Percentiles rank a stretch among this genome's conserved stretches.
phyloP scores from a whole-genome alignment of 1,140 invertebrate species.

The Drosophila prosaltans region DNA sequence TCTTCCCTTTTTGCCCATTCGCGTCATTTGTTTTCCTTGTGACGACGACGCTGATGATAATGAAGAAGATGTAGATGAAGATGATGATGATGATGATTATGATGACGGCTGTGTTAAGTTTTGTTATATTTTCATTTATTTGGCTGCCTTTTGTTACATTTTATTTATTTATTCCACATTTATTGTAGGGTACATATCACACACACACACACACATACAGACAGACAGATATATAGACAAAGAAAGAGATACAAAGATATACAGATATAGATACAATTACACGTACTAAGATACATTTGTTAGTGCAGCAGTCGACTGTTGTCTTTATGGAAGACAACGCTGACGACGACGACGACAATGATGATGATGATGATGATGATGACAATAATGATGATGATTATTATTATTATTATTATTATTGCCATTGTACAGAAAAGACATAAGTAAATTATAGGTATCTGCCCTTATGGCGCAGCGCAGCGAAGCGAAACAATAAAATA shows the following conservation, averaged over 20 bases:
- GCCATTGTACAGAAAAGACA: conserved; percentile 74
- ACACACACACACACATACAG: conserved; percentile 32
- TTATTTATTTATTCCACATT: conserved; percentile 80
- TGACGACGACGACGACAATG: conserved; percentile 25
- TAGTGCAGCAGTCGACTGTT: conserved; percentile 75
- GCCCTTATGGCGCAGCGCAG: conserved; percentile 81
- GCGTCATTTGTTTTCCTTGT: conserved; percentile 50
- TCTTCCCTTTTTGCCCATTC: conserved; percentile 23
- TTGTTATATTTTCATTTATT: conserved; percentile 79
- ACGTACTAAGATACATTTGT: conserved; percentile 41
- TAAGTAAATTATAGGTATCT: conserved; percentile 83
- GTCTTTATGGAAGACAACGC: conserved; percentile 56
- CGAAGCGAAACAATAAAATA: conserved; percentile 83
- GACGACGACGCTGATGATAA: conserved; percentile 1
- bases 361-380: conserved; percentile 33
- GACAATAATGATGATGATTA: conserved; percentile 52
- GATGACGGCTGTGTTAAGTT: conserved; percentile 60
- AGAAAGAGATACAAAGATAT: no score
- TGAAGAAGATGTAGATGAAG: not conserved
- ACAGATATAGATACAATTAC: conserved; percentile 5
- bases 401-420: conserved; percentile 44
- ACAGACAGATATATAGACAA: conserved; percentile 6
- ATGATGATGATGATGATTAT: conserved; percentile 33
- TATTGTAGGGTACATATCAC: conserved; percentile 65
- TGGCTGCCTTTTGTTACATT: conserved; percentile 77